phyloP scores from a whole-genome alignment of 2,797 vertebrate genomes.

The Petrocephalus sullivani region DNA sequence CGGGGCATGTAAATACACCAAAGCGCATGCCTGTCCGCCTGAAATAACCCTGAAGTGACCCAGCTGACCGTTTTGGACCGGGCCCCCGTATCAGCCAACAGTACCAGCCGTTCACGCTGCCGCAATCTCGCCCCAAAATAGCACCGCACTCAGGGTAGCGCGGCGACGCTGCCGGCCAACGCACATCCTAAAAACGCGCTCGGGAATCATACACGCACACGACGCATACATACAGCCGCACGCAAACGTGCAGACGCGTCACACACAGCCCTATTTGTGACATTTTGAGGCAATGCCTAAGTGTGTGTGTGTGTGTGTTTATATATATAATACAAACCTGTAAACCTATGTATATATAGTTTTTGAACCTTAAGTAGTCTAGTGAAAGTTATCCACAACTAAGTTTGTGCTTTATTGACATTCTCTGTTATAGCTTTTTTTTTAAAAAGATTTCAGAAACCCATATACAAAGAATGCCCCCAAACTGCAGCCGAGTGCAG shows the following conservation, averaged over 20 bases:
- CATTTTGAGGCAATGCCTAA: no score
- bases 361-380: neutral
- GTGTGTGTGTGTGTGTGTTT: no score
- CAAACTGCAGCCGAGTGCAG: neutral
- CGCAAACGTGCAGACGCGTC: neutral
- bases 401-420: neutral
- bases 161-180: slow-evolving; percentile 20
- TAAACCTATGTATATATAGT: neutral
- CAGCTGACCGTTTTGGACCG: slow-evolving; percentile 34
- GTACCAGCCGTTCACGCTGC: slow-evolving; percentile 30
- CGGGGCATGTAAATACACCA: slow-evolving; percentile 16
- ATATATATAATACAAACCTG: neutral
- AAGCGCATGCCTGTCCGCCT: slow-evolving; percentile 22
- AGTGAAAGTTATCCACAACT: neutral
- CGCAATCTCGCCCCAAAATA: slow-evolving; percentile 37
- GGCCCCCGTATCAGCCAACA: slow-evolving; percentile 40
- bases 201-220: slow-evolving; percentile 2
- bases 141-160: slow-evolving; percentile 31
- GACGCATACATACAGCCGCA: neutral
- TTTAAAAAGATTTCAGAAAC: neutral
- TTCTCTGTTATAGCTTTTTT: neutral
- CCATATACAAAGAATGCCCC: neutral
- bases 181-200: neutral
- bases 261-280: no score
- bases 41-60: slow-evolving; percentile 35